These are phyloP conservation scores for Diarsia brunnea DNA, from an alignment of 2,888 invertebrate genomes.

Conservation along the genomic window DNA sequence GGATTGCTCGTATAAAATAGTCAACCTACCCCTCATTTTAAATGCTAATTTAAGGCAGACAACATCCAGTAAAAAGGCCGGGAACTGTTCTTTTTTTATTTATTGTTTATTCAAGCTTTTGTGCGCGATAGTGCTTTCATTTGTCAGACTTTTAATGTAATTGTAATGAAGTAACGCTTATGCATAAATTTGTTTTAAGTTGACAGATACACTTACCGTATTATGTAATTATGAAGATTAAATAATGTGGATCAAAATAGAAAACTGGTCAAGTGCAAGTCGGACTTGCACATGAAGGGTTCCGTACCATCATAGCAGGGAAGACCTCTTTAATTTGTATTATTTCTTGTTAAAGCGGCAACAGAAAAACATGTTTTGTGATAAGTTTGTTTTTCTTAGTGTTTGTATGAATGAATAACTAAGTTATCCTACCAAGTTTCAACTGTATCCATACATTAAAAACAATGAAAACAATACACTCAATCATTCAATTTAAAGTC, in stretches of 20 bases:
- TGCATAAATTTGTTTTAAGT: background rate
- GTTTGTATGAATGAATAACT: too few species aligned
- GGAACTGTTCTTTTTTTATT: slow-evolving; percentile 46
- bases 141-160: slow-evolving; percentile 31
- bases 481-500: too few species aligned
- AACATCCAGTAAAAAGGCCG: slow-evolving; percentile 65
- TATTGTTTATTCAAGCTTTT: slow-evolving; percentile 26
- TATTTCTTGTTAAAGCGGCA: too few species aligned
- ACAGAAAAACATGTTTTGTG: too few species aligned
- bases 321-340: too few species aligned
- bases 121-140: background rate
- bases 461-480: too few species aligned
- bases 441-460: too few species aligned
- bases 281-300: too few species aligned
- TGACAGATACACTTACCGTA: background rate
- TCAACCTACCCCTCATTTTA: slow-evolving; percentile 77
- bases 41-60: slow-evolving; percentile 78
- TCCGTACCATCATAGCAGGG: too few species aligned
- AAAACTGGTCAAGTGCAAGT: too few species aligned
- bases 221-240: background rate
- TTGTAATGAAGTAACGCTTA: background rate
- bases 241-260: background rate
- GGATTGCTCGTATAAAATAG: background rate
- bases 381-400: too few species aligned
- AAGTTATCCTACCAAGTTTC: too few species aligned